These are phyloP conservation scores for Burhinus bistriatus DNA, from an alignment of 2,113 vertebrate genomes.

Conservation along the genomic window DNA sequence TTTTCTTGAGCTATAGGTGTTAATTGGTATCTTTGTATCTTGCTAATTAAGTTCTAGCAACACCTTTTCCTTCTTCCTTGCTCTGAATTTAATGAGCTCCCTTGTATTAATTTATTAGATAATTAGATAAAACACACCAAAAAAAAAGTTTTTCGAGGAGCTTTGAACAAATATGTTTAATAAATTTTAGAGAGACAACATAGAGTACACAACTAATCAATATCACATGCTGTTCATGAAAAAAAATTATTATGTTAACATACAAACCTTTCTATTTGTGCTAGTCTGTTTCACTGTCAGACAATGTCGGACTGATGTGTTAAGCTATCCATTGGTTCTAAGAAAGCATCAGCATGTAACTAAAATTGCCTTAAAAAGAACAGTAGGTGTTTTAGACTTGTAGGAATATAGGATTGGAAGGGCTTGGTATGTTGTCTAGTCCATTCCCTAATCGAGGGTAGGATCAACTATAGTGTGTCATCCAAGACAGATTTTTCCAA, in stretches of 20 bases:
- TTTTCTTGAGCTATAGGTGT: conserved; percentile 76
- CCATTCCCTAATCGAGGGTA: not conserved
- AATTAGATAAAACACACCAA: conserved; percentile 72
- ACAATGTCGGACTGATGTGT: not conserved
- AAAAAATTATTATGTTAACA: not conserved
- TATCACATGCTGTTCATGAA: not conserved
- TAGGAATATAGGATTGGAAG: not conserved
- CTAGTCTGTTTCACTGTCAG: not conserved
- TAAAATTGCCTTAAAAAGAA: not conserved
- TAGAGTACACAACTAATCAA: not conserved
- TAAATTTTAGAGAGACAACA: conserved; percentile 19
- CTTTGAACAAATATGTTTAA: conserved; percentile 7
- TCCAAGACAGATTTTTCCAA: not conserved
- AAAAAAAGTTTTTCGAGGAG: conserved; percentile 52
- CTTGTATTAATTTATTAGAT: conserved; percentile 77
- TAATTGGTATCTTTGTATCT: conserved; percentile 85
- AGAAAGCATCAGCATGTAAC: not conserved
- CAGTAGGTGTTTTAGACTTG: not conserved
- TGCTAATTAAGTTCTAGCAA: conserved; percentile 83
- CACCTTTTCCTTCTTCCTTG: conserved; percentile 75
- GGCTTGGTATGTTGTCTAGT: not conserved
- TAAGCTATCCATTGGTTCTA: not conserved
- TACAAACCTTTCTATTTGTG: not conserved
- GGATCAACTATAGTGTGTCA: not conserved
- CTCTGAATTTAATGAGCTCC: conserved; percentile 78